A percentile compares a stretch with the other conserved stretches of the same genome.
These are phyloP conservation scores for Argopecten irradians DNA, from an alignment of 1,140 invertebrate genomes.

Conservation along the genomic window DNA sequence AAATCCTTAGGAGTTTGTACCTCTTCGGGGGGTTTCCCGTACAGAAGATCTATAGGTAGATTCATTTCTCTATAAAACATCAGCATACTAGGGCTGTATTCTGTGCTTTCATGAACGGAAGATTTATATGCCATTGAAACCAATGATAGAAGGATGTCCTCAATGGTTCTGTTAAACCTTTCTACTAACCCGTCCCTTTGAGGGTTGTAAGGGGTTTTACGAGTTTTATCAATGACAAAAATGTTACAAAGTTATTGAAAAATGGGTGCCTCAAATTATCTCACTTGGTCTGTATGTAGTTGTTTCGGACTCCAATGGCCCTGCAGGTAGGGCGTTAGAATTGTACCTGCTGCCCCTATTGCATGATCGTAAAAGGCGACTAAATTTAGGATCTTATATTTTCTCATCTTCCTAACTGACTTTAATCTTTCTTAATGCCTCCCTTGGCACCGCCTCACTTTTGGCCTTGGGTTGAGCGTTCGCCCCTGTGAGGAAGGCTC, in stretches of 20 bases:
- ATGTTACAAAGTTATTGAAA: background rate
- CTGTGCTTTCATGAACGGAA: background rate
- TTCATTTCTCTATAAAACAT: too few relatives aligned
- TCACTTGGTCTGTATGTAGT: slow-evolving; percentile 36
- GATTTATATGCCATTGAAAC: background rate
- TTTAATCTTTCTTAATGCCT: too few relatives aligned
- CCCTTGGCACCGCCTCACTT: too few relatives aligned
- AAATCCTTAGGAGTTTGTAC: background rate
- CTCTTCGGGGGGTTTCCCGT: too few relatives aligned
- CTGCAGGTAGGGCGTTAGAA: too few relatives aligned
- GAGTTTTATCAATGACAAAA: slow-evolving; percentile 30
- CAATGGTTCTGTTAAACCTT: slow-evolving; percentile 7
- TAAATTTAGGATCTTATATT: too few relatives aligned
- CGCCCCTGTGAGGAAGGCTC: too few relatives aligned
- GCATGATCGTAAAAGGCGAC: too few relatives aligned
- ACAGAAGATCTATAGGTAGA: too few relatives aligned
- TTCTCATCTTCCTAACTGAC: too few relatives aligned
- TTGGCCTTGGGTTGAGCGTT: too few relatives aligned
- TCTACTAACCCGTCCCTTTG: slow-evolving; percentile 35
- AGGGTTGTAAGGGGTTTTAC: slow-evolving; percentile 5
- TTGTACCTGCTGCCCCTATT: too few relatives aligned
- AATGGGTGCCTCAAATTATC: slow-evolving; percentile 27
- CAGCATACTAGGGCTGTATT: background rate
- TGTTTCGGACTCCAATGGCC: slow-evolving; percentile 25
- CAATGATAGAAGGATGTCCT: background rate